A percentile compares a stretch with the other conserved stretches of the same genome.
phyloP scores from a whole-genome alignment of 92 coral and sea anemone genomes.

The Blastomussa wellsi region DNA sequence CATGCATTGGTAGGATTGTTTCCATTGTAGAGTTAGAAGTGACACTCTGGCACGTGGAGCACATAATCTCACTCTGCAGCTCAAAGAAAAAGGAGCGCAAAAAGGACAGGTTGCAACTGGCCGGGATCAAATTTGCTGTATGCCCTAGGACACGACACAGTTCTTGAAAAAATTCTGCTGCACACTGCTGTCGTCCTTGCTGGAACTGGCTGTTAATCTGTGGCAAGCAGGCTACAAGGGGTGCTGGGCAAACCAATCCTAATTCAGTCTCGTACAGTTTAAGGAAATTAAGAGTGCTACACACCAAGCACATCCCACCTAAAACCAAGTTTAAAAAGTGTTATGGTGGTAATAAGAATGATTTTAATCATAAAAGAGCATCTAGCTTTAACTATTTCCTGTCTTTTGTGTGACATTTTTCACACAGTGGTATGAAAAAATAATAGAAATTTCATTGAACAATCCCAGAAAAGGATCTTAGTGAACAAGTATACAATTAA shows the following conservation, averaged over 20 bases:
- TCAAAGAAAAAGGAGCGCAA: conserved; percentile 31
- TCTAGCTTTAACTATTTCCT: neutral
- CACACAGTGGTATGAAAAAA: neutral
- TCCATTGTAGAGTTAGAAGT: conserved; percentile 20
- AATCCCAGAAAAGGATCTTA: neutral
- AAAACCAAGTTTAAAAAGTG: too few relatives aligned
- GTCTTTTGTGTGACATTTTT: neutral
- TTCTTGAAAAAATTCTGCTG: conserved; percentile 68
- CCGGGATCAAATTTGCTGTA: conserved; percentile 36
- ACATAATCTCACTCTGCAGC: conserved; percentile 23
- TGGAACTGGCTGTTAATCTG: conserved; percentile 41
- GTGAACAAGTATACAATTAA: neutral
- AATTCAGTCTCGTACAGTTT: conserved; percentile 27
- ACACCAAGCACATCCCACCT: too few relatives aligned
- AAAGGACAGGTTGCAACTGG: conserved; percentile 30
- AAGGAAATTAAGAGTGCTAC: conserved; percentile 33
- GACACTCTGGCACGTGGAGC: conserved; percentile 6
- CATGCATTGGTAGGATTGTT: conserved; percentile 8
- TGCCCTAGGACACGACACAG: conserved; percentile 32
- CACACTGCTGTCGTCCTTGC: conserved; percentile 60
- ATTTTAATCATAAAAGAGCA: neutral
- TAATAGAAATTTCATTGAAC: neutral
- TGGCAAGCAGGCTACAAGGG: too few relatives aligned
- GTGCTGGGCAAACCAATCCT: conserved; percentile 32
- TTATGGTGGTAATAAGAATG: neutral